Percentiles rank a stretch among this genome's conserved stretches.
phyloP scores from a whole-genome alignment of 2,797 vertebrate genomes.

The Pipistrellus kuhlii region DNA sequence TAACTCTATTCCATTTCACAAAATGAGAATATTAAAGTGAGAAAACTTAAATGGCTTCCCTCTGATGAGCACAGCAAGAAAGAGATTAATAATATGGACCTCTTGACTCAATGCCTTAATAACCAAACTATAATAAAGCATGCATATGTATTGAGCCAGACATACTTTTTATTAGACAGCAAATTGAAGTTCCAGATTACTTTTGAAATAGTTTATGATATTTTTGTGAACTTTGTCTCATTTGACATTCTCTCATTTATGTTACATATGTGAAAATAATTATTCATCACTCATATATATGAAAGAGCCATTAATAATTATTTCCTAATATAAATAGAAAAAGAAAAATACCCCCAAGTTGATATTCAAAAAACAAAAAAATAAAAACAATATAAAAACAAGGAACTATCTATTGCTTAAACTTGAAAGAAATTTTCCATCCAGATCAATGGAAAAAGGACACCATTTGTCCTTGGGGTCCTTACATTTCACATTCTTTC shows the following conservation, averaged over 20 bases:
- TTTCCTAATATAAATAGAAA: slow-evolving; percentile 2
- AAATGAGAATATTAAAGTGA: neutral
- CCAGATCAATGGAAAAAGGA: neutral
- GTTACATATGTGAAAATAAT: neutral
- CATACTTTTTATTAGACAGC: neutral
- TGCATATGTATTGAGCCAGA: neutral
- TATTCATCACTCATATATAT: neutral
- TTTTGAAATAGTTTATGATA: neutral
- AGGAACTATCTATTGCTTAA: neutral
- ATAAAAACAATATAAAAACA: neutral
- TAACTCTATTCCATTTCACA: neutral
- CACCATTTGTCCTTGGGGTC: neutral
- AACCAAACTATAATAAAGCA: neutral
- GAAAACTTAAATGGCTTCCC: neutral
- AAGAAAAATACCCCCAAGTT: neutral
- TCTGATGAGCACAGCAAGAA: neutral
- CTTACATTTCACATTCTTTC: neutral
- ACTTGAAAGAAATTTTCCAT: neutral
- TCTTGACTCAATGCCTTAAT: neutral
- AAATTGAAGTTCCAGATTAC: neutral
- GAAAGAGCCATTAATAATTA: neutral
- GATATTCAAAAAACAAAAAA: neutral
- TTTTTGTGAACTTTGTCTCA: neutral
- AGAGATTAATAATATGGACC: neutral
- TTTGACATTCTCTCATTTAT: neutral